phyloP scores from a whole-genome alignment of 1,140 invertebrate species.

The Pteromalus puparum region DNA sequence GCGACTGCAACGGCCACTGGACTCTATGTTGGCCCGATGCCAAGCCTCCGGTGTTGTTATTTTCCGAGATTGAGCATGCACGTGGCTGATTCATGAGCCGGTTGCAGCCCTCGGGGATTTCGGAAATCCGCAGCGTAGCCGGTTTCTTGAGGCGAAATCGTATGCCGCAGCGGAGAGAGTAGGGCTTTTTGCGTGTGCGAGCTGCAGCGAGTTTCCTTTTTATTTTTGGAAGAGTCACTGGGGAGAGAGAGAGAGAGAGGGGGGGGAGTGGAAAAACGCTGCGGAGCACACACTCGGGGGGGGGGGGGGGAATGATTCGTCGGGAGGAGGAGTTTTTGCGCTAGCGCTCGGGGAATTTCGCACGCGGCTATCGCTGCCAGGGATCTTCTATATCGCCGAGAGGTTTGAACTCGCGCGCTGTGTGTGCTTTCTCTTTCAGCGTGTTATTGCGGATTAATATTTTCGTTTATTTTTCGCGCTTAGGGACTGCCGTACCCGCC shows the following conservation, averaged over 20 bases:
- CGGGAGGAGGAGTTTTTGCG: not conserved
- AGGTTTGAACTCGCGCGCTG: not conserved
- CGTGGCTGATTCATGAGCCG: not conserved
- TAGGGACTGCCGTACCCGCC: no score
- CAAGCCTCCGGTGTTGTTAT: not conserved
- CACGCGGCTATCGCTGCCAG: not conserved
- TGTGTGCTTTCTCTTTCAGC: no score
- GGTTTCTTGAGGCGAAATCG: not conserved
- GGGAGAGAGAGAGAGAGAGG: not conserved
- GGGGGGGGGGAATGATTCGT: not conserved
- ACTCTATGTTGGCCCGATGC: not conserved
- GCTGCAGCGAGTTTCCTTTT: not conserved
- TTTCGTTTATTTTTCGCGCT: not conserved
- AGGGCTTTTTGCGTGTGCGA: not conserved
- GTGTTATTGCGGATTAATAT: not conserved
- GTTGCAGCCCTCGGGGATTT: not conserved
- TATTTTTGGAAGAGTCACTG: not conserved
- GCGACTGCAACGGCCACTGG: not conserved
- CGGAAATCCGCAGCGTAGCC: not conserved
- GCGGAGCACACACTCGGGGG: not conserved
- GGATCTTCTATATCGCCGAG: not conserved
- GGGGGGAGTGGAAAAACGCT: not conserved
- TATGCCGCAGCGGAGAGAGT: not conserved
- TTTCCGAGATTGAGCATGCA: conserved; percentile 19
- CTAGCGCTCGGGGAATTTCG: not conserved